Base-by-base conservation (phyloP, 2,888 invertebrate species). In the Callosobruchus maculatus region DNA sequence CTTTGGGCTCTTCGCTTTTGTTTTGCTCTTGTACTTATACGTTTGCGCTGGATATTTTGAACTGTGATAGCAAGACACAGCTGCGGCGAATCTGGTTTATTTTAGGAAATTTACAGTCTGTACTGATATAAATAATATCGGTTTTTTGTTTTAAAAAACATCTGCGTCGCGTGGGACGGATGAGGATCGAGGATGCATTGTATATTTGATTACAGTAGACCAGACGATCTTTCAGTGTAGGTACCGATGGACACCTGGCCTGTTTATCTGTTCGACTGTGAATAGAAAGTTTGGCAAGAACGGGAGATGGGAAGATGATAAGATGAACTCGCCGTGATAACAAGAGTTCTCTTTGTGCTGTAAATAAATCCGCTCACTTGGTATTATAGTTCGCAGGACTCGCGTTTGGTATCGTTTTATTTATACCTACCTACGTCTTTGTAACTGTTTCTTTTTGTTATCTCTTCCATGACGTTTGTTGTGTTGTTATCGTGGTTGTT, bases 231-330 rank as follows among this genome's bases (percentile, higher is more conserved):
- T 73, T 79, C 75, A 75, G 69, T 74, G 71, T 72, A 72, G 76
- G 74, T 74, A 76, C 74, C 76, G 75, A 73, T 75, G 75, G 71
- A 72, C 76, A 78, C 78, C 77, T 74, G 74, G 76, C 73, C 71
- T 71, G 72, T 76, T 77, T 74, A 76, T 73, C 75, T 80, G 78
- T 73, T 70, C 72, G 76, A 76, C 78, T 81, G 80, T 77, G 74
- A 83, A 85, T 85, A 86, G 86, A 86, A 86, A 86, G 86, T 86
- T 86, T 85, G 85, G 85, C 86, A 85, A 84, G 83, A 83, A 78
- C 76, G 78, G 76, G 74, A 77, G 74, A 76, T 78, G 73, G 21
- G 74, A 21, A 75, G 76, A 78, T 76, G 77, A 78, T 76, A 74
- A 78, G 77, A 78, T 78, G 74, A 77, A 76, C 76, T 78, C 76